These are phyloP conservation scores for Apamea anceps DNA, from an alignment of 2,888 invertebrate species.

Conservation along the genomic window DNA sequence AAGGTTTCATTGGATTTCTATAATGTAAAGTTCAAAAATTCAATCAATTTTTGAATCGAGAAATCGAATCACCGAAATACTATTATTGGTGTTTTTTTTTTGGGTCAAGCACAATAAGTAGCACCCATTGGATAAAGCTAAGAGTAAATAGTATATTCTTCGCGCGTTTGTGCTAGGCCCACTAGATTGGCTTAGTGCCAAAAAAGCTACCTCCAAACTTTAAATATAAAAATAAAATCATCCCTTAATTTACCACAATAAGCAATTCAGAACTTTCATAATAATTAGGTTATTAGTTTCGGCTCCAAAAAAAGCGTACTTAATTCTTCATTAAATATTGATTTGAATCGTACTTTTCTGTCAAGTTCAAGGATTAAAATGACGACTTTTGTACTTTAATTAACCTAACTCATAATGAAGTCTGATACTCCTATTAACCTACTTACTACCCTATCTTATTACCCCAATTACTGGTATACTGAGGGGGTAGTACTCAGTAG, in stretches of 20 bases:
- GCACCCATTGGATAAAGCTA: neutral
- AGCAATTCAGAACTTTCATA: neutral
- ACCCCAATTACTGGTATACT: neutral
- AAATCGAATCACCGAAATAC: neutral
- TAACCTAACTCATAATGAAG: neutral
- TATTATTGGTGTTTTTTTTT: neutral
- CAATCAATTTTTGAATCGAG: neutral
- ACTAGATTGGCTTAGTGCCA: neutral
- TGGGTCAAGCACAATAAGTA: neutral
- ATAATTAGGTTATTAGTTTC: no score
- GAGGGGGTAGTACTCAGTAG: neutral
- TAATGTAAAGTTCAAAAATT: neutral
- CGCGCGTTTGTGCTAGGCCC: neutral
- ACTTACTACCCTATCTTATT: neutral
- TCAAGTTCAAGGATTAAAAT: neutral
- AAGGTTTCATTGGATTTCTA: slow-evolving; percentile 15
- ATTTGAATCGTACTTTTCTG: no score
- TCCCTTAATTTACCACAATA: neutral
- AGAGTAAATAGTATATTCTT: neutral
- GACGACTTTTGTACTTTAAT: neutral
- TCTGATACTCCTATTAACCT: neutral
- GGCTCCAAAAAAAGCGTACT: neutral
- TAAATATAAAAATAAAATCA: neutral
- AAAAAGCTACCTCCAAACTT: neutral
- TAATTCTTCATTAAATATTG: neutral